These are phyloP conservation scores for Oligia fasciuncula DNA, from an alignment of 2,888 invertebrate genomes.

Conservation along the genomic window DNA sequence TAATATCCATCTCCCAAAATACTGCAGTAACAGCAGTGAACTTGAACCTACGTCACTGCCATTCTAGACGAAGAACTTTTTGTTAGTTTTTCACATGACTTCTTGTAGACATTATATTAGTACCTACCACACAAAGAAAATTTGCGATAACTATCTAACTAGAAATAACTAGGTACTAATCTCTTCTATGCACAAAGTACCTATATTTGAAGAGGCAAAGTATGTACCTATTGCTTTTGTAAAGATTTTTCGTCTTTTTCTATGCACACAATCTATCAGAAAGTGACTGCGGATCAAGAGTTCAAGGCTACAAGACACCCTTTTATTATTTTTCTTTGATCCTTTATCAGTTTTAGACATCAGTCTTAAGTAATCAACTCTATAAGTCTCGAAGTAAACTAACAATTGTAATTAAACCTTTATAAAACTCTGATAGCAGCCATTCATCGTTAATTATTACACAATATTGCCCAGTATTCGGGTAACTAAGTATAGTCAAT, in stretches of 20 bases:
- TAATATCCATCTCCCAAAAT: constrained; percentile 21
- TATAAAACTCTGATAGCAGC: background rate
- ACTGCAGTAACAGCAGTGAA: constrained; percentile 5
- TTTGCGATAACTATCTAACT: constrained; percentile 25
- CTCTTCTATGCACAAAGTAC: background rate
- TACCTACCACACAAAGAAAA: constrained; percentile 2
- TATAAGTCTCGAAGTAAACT: background rate
- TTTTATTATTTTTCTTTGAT: background rate
- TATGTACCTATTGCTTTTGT: background rate
- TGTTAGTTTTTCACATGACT: constrained; percentile 53
- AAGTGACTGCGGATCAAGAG: background rate
- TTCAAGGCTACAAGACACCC: background rate
- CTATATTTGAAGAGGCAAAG: constrained; percentile 14
- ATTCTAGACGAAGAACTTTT: constrained; percentile 27
- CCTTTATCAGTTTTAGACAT: constrained; percentile 7
- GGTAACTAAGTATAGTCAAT: no score
- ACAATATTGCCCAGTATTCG: background rate
- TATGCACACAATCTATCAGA: constrained; percentile 4
- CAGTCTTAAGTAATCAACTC: background rate
- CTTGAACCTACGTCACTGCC: constrained; percentile 30
- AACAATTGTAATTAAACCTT: background rate
- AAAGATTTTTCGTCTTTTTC: constrained; percentile 10
- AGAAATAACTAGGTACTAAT: constrained; percentile 29
- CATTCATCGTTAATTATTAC: background rate
- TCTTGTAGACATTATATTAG: constrained; percentile 21